These are phyloP conservation scores for Prosopocoilus inquinatus DNA, from an alignment of 2,888 invertebrate genomes.

Conservation along the genomic window DNA sequence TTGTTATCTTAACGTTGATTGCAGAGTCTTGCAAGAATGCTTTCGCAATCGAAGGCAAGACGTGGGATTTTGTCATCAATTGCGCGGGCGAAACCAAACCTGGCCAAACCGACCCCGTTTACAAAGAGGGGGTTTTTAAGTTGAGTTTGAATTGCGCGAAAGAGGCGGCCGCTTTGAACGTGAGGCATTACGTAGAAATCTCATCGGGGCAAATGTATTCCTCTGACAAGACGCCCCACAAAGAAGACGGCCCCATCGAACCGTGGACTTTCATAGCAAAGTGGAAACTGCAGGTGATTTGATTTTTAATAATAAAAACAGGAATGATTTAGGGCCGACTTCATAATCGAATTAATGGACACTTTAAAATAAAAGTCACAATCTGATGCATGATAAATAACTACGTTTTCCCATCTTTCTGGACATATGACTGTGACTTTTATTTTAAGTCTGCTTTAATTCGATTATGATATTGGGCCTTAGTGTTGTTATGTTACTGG, in stretches of 20 bases:
- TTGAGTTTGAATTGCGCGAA: slow-evolving; percentile 81
- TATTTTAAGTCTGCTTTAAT: too few species aligned
- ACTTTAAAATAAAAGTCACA: too few species aligned
- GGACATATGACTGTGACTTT: too few species aligned
- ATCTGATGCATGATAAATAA: too few species aligned
- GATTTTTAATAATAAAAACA: too few species aligned
- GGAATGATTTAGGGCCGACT: too few species aligned
- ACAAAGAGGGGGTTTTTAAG: slow-evolving; percentile 83
- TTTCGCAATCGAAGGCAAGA: slow-evolving; percentile 60
- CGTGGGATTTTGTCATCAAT: slow-evolving; percentile 80
- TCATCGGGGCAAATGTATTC: slow-evolving; percentile 81
- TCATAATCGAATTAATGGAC: too few species aligned
- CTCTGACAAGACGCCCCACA: slow-evolving; percentile 74
- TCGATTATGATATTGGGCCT: too few species aligned
- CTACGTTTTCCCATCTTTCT: too few species aligned
- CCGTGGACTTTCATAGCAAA: slow-evolving; percentile 85
- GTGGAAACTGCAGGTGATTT: slow-evolving; percentile 67
- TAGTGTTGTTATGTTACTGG: too few species aligned
- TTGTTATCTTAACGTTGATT: slow-evolving; percentile 2
- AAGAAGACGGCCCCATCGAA: slow-evolving; percentile 72
- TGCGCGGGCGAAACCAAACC: slow-evolving; percentile 90
- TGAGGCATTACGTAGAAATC: slow-evolving; percentile 75
- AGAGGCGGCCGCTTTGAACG: slow-evolving; percentile 68
- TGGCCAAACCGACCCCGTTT: slow-evolving; percentile 86
- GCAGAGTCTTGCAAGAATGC: slow-evolving; percentile 70